Evolutionary conservation across 1,140 invertebrate genomes (phyloP).

Genomic region (Drosophila sp.): DNA sequence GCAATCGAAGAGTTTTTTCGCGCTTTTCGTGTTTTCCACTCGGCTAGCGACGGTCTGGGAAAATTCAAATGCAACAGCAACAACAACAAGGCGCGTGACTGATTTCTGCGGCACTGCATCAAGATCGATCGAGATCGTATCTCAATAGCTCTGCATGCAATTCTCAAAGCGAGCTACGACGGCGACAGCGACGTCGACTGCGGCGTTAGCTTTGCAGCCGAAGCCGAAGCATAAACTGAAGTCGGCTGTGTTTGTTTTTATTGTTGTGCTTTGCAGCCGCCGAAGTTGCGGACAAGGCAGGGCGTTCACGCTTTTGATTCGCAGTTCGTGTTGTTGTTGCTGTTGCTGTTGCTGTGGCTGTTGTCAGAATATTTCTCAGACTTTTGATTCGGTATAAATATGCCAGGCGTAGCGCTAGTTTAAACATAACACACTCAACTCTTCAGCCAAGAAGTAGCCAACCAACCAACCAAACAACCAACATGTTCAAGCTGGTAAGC

Average conservation of each 20-base stretch:
- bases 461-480: constrained; percentile 40
- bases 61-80: not conserved
- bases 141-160: constrained; percentile 45
- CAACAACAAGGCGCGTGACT: constrained; percentile 51
- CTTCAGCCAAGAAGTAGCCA: constrained; percentile 67
- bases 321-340: constrained; percentile 15
- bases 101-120: constrained; percentile 49
- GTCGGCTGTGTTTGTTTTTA: not conserved
- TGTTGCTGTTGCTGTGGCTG: constrained; percentile 19
- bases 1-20: constrained; percentile 13
- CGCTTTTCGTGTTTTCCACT: constrained; percentile 16
- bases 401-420: constrained; percentile 42
- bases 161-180: constrained; percentile 44
- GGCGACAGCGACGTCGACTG: constrained; percentile 12
- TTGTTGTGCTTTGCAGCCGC: not conserved
- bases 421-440: constrained; percentile 75
- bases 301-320: constrained; percentile 62
- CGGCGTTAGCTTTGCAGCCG: not conserved
- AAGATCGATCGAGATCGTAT: constrained; percentile 42
- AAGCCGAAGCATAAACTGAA: constrained; percentile 37
- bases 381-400: constrained; percentile 79
- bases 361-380: constrained; percentile 77
- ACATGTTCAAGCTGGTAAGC: constrained; percentile 84
- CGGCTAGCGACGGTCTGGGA: constrained; percentile 4
- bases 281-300: constrained; percentile 45